A percentile compares a stretch with the other conserved stretches of the same genome.
phyloP scores from a whole-genome alignment of 2,888 invertebrate genomes.

The Euproctis similis region DNA sequence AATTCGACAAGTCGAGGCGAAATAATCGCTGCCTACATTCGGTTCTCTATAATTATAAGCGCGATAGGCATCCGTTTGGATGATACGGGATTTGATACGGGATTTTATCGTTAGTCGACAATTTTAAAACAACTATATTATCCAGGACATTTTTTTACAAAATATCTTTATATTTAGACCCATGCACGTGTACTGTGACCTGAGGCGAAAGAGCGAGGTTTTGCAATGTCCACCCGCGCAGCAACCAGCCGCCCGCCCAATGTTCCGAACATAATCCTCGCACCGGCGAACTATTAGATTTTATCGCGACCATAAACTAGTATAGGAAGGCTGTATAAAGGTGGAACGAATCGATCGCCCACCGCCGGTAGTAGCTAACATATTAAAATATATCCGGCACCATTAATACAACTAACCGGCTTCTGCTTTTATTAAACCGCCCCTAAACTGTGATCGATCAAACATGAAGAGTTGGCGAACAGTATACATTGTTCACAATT shows the following conservation, averaged over 20 bases:
- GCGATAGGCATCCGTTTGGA: too few species aligned
- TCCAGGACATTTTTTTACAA: too few species aligned
- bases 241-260: constrained; percentile 32
- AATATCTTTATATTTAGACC: too few species aligned
- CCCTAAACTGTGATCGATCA: constrained; percentile 37
- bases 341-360: constrained; percentile 44
- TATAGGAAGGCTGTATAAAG: constrained; percentile 43
- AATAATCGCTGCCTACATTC: too few species aligned
- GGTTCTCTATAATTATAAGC: too few species aligned
- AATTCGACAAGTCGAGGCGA: too few species aligned
- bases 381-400: too few species aligned
- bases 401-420: too few species aligned
- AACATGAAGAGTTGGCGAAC: too few species aligned
- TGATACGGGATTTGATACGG: too few species aligned
- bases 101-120: too few species aligned
- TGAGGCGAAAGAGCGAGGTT: constrained; percentile 28
- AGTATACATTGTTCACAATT: constrained; percentile 29
- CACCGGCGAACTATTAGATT: constrained; percentile 52
- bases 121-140: too few species aligned
- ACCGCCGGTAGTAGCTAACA: constrained; percentile 42
- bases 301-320: constrained; percentile 56
- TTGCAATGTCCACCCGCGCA: constrained; percentile 1
- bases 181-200: constrained; percentile 18
- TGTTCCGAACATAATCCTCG: constrained; percentile 53
- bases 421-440: constrained; percentile 32